These are phyloP conservation scores for Chymomyza amoena DNA, from an alignment of 2,888 invertebrate species.

Conservation along the genomic window DNA sequence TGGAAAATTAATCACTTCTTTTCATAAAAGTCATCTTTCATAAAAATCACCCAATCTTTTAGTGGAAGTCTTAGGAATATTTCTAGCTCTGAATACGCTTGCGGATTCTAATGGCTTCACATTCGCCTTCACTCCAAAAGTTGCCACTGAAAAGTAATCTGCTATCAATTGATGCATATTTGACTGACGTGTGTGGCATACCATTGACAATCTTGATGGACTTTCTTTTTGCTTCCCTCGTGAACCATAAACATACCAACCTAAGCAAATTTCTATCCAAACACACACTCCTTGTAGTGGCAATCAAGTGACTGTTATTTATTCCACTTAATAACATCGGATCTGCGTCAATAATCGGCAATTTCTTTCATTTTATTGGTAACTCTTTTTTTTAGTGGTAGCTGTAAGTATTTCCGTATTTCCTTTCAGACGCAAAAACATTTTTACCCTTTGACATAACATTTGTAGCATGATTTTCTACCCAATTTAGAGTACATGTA, in stretches of 20 bases:
- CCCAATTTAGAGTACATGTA: background rate
- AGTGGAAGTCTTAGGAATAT: background rate
- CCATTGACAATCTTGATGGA: background rate
- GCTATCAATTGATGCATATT: background rate
- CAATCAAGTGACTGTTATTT: conserved; percentile 1
- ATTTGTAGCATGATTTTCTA: background rate
- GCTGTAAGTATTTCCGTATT: background rate
- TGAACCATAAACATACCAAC: background rate
- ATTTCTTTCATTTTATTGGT: no score
- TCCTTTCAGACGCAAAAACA: background rate
- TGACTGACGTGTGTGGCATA: background rate
- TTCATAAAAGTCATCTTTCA: background rate
- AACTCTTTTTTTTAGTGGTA: no score
- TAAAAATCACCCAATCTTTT: background rate
- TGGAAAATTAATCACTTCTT: background rate
- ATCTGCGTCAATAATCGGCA: background rate
- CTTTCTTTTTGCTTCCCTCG: background rate
- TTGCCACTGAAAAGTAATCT: background rate
- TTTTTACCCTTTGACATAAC: background rate
- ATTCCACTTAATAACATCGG: conserved; percentile 10
- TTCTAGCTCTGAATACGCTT: background rate
- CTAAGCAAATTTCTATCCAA: background rate
- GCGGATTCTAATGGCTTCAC: background rate
- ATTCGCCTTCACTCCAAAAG: background rate
- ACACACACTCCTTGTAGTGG: background rate